phyloP scores from a whole-genome alignment of 2,888 invertebrate species.

The Leptura quadrifasciata region DNA sequence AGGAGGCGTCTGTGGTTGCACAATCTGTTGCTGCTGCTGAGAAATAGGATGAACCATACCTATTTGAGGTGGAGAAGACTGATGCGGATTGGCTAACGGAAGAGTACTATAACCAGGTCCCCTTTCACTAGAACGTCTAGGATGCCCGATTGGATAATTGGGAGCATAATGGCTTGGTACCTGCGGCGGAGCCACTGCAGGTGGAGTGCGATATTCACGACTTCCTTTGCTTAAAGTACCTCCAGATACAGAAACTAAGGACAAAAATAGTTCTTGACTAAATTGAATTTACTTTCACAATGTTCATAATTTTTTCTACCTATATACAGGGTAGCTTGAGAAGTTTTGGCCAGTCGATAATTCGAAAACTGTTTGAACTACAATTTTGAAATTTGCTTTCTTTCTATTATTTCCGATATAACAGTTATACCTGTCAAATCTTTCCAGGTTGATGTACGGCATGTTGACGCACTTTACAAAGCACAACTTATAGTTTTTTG shows the following conservation, averaged over 20 bases:
- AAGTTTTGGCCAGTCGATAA: no score
- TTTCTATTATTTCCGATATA: no score
- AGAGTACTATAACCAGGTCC: constrained; percentile 89
- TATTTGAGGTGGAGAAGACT: constrained; percentile 74
- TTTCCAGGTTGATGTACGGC: no score
- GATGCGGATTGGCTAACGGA: constrained; percentile 78
- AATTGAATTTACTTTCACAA: background rate
- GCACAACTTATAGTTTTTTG: no score
- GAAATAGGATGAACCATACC: constrained; percentile 91
- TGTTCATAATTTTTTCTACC: background rate
- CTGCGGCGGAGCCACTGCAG: constrained; percentile 96
- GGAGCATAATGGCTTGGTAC: constrained; percentile 98
- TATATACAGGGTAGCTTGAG: no score
- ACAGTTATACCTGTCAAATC: no score
- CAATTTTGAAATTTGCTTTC: no score
- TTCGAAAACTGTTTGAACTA: no score
- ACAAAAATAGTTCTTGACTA: background rate
- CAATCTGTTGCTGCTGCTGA: constrained; percentile 67
- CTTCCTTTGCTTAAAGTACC: constrained; percentile 83
- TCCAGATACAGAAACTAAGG: constrained; percentile 62
- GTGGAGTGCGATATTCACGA: constrained; percentile 95
- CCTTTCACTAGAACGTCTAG: constrained; percentile 76
- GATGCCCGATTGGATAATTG: constrained; percentile 91
- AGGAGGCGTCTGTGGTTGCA: constrained; percentile 77
- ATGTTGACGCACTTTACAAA: no score